These are phyloP conservation scores for Semibalanus balanoides DNA, from an alignment of 1,140 invertebrate species.

Conservation along the genomic window DNA sequence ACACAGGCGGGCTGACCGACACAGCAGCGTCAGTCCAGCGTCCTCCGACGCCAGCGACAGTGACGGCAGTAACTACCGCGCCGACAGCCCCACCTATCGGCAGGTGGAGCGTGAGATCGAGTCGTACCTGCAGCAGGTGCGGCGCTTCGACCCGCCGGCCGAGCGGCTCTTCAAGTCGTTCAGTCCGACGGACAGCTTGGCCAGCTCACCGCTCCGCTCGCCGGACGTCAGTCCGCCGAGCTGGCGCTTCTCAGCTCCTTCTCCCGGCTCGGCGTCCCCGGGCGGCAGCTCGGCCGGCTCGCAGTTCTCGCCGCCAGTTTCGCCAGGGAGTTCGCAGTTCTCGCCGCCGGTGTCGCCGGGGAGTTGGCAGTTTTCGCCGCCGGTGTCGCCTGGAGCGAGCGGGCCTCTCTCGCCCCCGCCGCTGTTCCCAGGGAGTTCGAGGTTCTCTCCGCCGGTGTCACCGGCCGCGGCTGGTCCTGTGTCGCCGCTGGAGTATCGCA, in stretches of 20 bases:
- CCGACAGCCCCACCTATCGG: background rate
- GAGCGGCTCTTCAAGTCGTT: background rate
- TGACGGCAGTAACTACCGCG: background rate
- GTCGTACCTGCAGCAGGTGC: background rate
- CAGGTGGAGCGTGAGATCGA: background rate
- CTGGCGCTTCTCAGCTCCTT: background rate
- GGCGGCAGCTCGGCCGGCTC: background rate
- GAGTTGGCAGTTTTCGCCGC: background rate
- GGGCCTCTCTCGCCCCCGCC: background rate
- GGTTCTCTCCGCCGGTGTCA: no score
- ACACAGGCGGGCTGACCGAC: background rate
- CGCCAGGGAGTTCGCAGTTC: background rate
- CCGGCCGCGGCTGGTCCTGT: no score
- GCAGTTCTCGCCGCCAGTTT: background rate
- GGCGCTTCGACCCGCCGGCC: no score
- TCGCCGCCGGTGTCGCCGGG: background rate
- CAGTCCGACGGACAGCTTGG: background rate
- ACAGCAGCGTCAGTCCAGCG: background rate
- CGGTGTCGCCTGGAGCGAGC: background rate
- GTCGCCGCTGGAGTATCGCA: background rate
- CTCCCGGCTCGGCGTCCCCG: no score
- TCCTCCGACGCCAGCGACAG: no score
- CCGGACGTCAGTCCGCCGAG: no score
- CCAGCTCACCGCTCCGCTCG: background rate
- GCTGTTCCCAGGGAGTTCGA: background rate